Conservation (phyloP, 1,140 invertebrate genomes). For the Chlorops oryzae region DNA sequence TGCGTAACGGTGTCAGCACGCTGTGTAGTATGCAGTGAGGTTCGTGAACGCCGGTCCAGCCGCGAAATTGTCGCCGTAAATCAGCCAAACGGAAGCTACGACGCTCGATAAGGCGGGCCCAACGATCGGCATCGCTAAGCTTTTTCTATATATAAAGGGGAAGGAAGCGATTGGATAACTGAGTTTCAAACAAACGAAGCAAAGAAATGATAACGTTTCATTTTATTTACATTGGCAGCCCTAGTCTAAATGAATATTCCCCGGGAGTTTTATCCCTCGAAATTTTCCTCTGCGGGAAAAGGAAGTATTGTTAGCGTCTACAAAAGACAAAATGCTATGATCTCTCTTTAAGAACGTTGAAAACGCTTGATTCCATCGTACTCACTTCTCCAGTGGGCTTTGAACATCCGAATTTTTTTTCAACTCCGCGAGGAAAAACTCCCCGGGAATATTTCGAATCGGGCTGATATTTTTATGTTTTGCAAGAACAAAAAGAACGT, state of each 20-base stretch:
- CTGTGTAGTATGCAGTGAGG: conserved; percentile 45
- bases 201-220: not conserved
- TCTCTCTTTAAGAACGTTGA: no score
- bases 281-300: not conserved
- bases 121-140: conserved; percentile 44
- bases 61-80: conserved; percentile 42
- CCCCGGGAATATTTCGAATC: no score
- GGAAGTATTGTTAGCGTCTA: no score
- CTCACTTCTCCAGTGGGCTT: no score
- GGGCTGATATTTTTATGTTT: no score
- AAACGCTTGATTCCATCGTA: no score
- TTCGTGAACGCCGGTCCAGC: conserved; percentile 46
- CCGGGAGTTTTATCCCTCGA: no score
- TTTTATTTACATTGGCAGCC: not conserved
- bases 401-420: no score
- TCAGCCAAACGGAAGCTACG: conserved; percentile 40
- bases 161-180: not conserved
- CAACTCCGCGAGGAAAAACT: no score
- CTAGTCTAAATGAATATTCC: no score
- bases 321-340: no score
- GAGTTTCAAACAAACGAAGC: not conserved
- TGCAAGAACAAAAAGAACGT: no score
- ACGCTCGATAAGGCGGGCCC: conserved; percentile 38
- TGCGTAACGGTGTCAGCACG: conserved; percentile 41
- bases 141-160: conserved; percentile 40